A percentile compares a stretch with the other conserved stretches of the same genome.
Conservation (phyloP, 2,888 invertebrate species). For the Diloba caeruleocephala region DNA sequence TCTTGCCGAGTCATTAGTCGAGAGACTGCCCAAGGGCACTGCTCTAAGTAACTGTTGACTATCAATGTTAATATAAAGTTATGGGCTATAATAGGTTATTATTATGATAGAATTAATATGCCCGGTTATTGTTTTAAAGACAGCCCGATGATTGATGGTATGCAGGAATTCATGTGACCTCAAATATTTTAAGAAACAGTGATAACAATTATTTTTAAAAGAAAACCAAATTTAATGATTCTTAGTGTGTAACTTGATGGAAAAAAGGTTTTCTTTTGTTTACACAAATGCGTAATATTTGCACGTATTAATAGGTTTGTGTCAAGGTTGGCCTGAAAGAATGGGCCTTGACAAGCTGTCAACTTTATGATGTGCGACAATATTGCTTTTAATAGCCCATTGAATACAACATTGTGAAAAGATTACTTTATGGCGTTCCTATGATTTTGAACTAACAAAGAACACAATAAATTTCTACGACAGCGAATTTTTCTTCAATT, state of each 20-base stretch:
- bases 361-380: slow-evolving; percentile 57
- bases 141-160: slow-evolving; percentile 80
- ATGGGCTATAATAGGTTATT: slow-evolving; percentile 81
- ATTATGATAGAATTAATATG: slow-evolving; percentile 79
- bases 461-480: slow-evolving; percentile 4
- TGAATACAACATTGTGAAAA: slow-evolving; percentile 59
- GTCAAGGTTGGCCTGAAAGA: slow-evolving; percentile 59
- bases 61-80: slow-evolving; percentile 79
- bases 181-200: slow-evolving; percentile 24
- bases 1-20: slow-evolving; percentile 81
- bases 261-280: slow-evolving; percentile 45
- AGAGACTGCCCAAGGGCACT: slow-evolving; percentile 81
- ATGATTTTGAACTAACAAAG: slow-evolving; percentile 21
- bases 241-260: slow-evolving; percentile 33
- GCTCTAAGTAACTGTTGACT: slow-evolving; percentile 83
- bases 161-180: slow-evolving; percentile 60
- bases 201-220: slow-evolving; percentile 45
- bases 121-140: slow-evolving; percentile 85
- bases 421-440: slow-evolving; percentile 44
- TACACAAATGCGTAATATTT: slow-evolving; percentile 48
- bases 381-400: slow-evolving; percentile 61
- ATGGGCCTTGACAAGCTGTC: slow-evolving; percentile 56
- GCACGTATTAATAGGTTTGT: slow-evolving; percentile 25
- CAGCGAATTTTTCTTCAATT: too few relatives aligned
- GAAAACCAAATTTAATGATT: slow-evolving; percentile 53